phyloP scores from a whole-genome alignment of 1,140 invertebrate genomes.

The Trissolcus basalis region DNA sequence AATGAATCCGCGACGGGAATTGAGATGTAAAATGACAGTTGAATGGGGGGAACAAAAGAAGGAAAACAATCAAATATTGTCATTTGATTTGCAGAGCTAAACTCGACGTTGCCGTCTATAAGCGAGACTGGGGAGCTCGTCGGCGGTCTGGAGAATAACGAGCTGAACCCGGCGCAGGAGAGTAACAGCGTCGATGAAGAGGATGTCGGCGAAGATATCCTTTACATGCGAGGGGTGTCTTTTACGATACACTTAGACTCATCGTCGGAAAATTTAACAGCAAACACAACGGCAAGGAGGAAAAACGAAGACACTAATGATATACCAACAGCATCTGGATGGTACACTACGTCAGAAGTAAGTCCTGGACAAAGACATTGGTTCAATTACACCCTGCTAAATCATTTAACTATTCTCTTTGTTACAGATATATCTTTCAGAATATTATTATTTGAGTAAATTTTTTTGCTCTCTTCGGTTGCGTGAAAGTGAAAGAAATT shows the following conservation, averaged over 20 bases:
- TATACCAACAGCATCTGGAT: constrained; percentile 52
- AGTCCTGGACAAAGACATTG: constrained; percentile 19
- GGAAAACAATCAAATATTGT: constrained; percentile 32
- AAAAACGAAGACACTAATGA: constrained; percentile 62
- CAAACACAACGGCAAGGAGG: constrained; percentile 61
- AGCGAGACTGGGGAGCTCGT: constrained; percentile 65
- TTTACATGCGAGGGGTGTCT: constrained; percentile 89
- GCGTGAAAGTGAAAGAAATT: too few relatives aligned
- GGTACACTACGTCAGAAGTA: constrained; percentile 64
- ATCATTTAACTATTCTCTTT: constrained; percentile 15
- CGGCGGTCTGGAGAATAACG: constrained; percentile 67
- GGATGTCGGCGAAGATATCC: constrained; percentile 81
- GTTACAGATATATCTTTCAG: too few relatives aligned
- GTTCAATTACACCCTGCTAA: constrained; percentile 24
- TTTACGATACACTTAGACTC: constrained; percentile 85
- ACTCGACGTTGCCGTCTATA: constrained; percentile 79
- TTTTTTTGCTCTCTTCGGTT: not conserved
- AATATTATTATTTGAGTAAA: constrained; percentile 7
- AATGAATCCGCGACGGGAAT: constrained; percentile 6
- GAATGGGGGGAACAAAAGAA: constrained; percentile 11
- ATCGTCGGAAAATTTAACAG: constrained; percentile 59
- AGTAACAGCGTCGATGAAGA: constrained; percentile 74
- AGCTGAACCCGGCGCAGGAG: constrained; percentile 61
- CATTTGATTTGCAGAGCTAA: constrained; percentile 80
- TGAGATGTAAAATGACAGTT: not conserved